Conservation (phyloP, 2,797 vertebrate genomes). For the Sebastes trivittatus region DNA sequence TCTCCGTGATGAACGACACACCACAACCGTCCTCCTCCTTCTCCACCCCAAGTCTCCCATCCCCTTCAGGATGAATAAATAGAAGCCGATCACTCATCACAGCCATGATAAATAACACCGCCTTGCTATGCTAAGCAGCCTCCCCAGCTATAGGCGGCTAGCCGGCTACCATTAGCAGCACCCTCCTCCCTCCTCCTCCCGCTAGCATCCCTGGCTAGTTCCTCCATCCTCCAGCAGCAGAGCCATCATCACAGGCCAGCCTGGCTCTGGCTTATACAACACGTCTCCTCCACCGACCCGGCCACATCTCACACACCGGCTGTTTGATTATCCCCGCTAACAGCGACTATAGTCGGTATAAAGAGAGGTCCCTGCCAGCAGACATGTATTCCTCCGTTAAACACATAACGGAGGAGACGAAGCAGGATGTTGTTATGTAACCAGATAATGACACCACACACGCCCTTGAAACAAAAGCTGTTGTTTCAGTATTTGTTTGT, state of each 20-base stretch:
- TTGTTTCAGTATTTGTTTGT: conserved; percentile 66
- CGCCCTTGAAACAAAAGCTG: conserved; percentile 83
- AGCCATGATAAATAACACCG: not conserved
- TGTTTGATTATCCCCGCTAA: not conserved
- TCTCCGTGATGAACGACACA: conserved; percentile 47
- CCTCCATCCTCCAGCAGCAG: conserved; percentile 45
- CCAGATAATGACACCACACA: conserved; percentile 75
- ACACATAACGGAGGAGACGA: conserved; percentile 30
- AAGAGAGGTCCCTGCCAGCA: not conserved
- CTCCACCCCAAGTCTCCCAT: not conserved
- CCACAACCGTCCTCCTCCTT: not conserved
- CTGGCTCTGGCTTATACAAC: conserved; percentile 10
- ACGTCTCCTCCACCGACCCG: not conserved
- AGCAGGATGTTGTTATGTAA: conserved; percentile 82
- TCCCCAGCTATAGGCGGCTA: conserved; percentile 1
- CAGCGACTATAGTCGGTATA: not conserved
- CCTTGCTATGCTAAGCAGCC: conserved; percentile 10
- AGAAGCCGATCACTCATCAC: not conserved
- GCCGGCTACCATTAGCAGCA: conserved; percentile 58
- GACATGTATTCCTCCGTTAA: not conserved
- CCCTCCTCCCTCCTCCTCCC: not conserved
- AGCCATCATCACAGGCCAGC: conserved; percentile 57
- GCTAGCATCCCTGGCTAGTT: conserved; percentile 69
- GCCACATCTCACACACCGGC: not conserved
- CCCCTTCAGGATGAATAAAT: not conserved